These are phyloP conservation scores for Nephrotoma appendiculata DNA, from an alignment of 2,888 invertebrate species.

Conservation along the genomic window DNA sequence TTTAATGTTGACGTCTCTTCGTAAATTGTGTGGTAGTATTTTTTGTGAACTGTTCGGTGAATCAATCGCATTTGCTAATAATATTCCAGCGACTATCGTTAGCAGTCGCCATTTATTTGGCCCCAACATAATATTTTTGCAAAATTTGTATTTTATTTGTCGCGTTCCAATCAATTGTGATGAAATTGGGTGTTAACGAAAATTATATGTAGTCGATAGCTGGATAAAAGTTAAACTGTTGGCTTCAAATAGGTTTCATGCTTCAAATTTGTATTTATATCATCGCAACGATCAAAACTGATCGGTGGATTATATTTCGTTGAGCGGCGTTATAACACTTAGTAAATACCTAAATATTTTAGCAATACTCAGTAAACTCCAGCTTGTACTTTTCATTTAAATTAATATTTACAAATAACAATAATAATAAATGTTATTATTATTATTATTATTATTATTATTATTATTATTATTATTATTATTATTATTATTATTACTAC, in stretches of 20 bases:
- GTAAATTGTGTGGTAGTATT: neutral
- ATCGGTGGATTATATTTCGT: neutral
- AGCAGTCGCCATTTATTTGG: conserved; percentile 25
- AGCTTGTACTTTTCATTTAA: neutral
- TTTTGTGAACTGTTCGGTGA: conserved; percentile 12
- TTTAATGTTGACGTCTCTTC: neutral
- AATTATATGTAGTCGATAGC: neutral
- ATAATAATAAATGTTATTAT: neutral
- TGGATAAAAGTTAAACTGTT: neutral
- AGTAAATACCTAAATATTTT: neutral
- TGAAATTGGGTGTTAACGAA: neutral
- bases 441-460: neutral
- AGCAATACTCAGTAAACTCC: neutral
- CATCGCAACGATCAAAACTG: neutral
- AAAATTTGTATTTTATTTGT: neutral
- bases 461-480: neutral
- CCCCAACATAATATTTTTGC: conserved; percentile 24
- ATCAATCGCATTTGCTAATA: conserved; percentile 21
- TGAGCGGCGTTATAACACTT: neutral
- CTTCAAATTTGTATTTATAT: neutral
- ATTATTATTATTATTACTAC: neutral
- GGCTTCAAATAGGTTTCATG: neutral
- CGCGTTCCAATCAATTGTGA: neutral
- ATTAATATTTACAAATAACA: neutral
- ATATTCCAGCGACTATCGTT: conserved; percentile 23